Base-by-base conservation (phyloP, 2,888 invertebrate genomes). In the Lasioglossum calceatum region DNA sequence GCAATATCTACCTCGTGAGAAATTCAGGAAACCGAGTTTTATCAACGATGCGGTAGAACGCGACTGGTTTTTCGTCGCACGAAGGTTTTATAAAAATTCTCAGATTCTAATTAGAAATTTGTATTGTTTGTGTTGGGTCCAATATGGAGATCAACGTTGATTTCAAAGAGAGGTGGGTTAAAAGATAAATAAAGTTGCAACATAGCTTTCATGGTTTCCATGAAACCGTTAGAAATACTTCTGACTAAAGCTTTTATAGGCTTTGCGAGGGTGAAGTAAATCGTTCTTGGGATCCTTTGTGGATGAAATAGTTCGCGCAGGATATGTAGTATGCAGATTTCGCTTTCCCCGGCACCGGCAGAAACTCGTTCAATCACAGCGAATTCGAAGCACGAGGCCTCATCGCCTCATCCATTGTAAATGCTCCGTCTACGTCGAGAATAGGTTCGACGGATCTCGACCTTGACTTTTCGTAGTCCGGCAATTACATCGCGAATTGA, bases 381-480 rank as follows among this genome's bases (percentile, higher is more conserved):
- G 54, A 16, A 27, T 81, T 81, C 36, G 5, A 16, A 58, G 27
- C 19, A 32, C 10, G 14, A 61, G 27, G 61, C 16, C 44, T 64
- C 2, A 2, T 32, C 42, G 61, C 16, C 44, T 64, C 2, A 2
- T 32, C 42, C 4, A 12, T 32, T 27, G 27, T 32, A 19, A 19
- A 44, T n/a, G 61, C 27, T 23, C 32, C 47, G 10, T 10, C 7
- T 58, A 44, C 23, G 58, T 32, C 32, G 36, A 47, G 27, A 23
- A 4, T 32, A n/a, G 64, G 12, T n/a, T 19, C 23, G 10, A 80
- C 1, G 42, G 32, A 64, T 54, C 47, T 47, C 42, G 39, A 73
- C 84, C 77, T 79, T 79, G 73, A 79, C 74, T 64, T 82, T 85
- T 86, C 74, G 1, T 14, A 27, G 4, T 72, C 58, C 1, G 8